Conservation (phyloP, 2,888 invertebrate genomes). For the Drosophila bunnanda region DNA sequence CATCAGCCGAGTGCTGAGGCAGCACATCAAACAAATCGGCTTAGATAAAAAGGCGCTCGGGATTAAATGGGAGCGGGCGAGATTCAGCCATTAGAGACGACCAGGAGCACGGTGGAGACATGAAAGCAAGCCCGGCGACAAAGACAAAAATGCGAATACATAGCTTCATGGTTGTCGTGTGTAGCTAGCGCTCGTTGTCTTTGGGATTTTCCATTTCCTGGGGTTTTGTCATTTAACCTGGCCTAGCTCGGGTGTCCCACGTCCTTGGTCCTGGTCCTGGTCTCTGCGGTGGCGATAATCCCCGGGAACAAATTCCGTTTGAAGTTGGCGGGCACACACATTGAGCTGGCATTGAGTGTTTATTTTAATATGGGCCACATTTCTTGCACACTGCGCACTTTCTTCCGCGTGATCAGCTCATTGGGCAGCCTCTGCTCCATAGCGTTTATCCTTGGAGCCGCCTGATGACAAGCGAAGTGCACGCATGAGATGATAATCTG, state of each 20-base stretch:
- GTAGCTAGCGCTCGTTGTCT: constrained; percentile 4
- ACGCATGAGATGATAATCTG: constrained; percentile 57
- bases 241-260: neutral
- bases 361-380: constrained; percentile 49
- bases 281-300: constrained; percentile 37
- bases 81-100: constrained; percentile 52
- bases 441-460: constrained; percentile 1
- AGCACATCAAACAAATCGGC: constrained; percentile 72
- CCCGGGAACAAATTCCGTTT: constrained; percentile 43
- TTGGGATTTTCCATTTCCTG: constrained; percentile 27
- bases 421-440: constrained; percentile 57
- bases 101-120: constrained; percentile 29
- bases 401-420: constrained; percentile 74
- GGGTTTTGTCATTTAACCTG: constrained; percentile 23
- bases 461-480: constrained; percentile 41
- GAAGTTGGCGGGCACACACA: constrained; percentile 39
- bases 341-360: constrained; percentile 48
- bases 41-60: constrained; percentile 49
- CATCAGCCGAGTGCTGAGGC: constrained; percentile 18
- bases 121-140: constrained; percentile 20
- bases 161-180: neutral
- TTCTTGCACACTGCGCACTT: constrained; percentile 58
- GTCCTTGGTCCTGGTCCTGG: constrained; percentile 8
- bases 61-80: constrained; percentile 59
- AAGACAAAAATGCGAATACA: constrained; percentile 26